Evolutionary conservation across 2,113 vertebrate genomes (phyloP).

Genomic region (Hemichromis elongatus): DNA sequence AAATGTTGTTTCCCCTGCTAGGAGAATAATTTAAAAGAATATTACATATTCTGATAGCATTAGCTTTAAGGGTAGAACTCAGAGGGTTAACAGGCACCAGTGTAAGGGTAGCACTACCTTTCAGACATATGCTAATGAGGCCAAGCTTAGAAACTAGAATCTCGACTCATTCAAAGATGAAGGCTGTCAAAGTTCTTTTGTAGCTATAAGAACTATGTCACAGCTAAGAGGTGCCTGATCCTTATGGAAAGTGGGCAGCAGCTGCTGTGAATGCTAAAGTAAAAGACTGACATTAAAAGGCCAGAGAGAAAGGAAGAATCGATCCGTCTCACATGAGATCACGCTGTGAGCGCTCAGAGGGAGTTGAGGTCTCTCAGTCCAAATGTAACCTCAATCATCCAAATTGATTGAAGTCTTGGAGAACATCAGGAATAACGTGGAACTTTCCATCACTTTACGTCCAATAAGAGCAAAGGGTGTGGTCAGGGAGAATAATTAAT

Average conservation of each 20-base stretch:
- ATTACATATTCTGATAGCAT: not conserved
- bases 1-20: not conserved
- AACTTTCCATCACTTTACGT: not conserved
- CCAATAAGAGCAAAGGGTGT: not conserved
- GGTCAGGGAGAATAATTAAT: slow-evolving; percentile 4
- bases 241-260: not conserved
- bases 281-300: not conserved
- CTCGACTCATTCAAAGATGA: not conserved
- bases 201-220: fast-evolving
- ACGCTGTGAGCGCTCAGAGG: not conserved
- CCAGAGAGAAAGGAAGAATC: not conserved
- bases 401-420: not conserved
- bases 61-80: not conserved
- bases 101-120: not conserved
- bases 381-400: not conserved
- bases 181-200: not conserved
- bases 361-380: not conserved
- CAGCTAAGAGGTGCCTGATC: not conserved
- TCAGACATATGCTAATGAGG: not conserved
- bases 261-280: not conserved
- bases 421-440: not conserved
- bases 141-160: not conserved
- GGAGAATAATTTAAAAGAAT: not conserved
- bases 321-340: not conserved
- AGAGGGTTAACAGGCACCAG: not conserved